Evolutionary conservation across 2,888 invertebrate species (phyloP), one percentile per base, ranked within the genome.

Genomic region (Opisthograptis luteolata): DNA sequence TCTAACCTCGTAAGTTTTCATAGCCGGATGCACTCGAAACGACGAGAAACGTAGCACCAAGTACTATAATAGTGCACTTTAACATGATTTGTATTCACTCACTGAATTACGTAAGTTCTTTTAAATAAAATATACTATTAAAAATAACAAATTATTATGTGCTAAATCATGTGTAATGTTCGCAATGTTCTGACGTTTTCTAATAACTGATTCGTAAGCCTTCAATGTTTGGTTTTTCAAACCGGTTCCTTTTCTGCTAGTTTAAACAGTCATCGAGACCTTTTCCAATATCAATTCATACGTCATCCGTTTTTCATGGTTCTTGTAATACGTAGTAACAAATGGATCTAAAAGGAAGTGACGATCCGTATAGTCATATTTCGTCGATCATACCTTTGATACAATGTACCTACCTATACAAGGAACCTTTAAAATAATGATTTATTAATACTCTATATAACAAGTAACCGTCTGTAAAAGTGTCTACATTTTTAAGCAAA

Each of bases 1-100:
- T 68, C 62, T 43, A 58, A 78, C 77, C 76, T 70, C 59, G 52
- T n/a, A 39, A 9, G 3, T 57, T 46, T 17, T 54, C 59, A 39
- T 45, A 46, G 51, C 52, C 47, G 4, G 59, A 34, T 35, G 43
- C 62, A 60, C 66, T 56, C 25, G 44, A 55, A 30, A 62, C 62
- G 5, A 55, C 9, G 13, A 62, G 9, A 41, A 56, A 40, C 22
- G 49, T 31, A 9, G 41, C 58, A 62, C 60, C 66, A 14, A 67
- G 13, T 20, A 50, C 13, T 19, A 60, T 9, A 5, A 45, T 10
- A 6, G 13, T 12, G 41, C 13, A 49, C 45, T 58, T 64, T n/a
- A 50, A 58, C 65, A 70, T 70, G 24, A 34, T 62, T 40, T 35
- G 13, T 9, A 10, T 13, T 3, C 15, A 42, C 0, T 36, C 8